A percentile compares a stretch with the other conserved stretches of the same genome.
phyloP scores from a whole-genome alignment of 1,140 invertebrate genomes.

The Drosophila obscura region DNA sequence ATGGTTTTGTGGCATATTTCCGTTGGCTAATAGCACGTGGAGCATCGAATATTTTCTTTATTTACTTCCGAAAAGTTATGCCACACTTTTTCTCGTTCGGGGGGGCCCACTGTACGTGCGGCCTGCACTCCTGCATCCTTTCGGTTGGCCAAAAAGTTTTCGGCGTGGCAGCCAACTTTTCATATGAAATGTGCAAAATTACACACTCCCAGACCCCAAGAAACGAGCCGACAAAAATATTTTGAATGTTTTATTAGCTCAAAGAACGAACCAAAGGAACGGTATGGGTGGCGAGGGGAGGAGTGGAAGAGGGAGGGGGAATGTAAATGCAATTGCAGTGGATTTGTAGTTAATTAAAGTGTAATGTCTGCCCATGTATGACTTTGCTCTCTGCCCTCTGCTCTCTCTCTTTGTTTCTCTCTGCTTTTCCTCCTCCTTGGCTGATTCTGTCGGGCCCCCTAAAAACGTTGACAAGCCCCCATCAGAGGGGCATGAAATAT shows the following conservation, averaged over 20 bases:
- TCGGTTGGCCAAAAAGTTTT: constrained; percentile 38
- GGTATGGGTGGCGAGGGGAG: neutral
- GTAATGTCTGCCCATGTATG: constrained; percentile 42
- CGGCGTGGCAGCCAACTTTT: constrained; percentile 57
- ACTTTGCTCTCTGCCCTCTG: neutral
- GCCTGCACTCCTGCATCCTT: constrained; percentile 15
- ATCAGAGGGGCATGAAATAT: constrained; percentile 66
- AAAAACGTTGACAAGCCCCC: constrained; percentile 62
- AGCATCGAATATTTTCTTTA: too few relatives aligned
- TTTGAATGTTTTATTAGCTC: constrained; percentile 69
- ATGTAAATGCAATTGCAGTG: constrained; percentile 52
- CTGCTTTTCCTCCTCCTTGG: neutral
- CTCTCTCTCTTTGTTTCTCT: neutral
- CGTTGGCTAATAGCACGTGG: too few relatives aligned
- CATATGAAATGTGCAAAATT: constrained; percentile 70
- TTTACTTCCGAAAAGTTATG: neutral
- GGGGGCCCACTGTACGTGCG: constrained; percentile 25
- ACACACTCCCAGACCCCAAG: constrained; percentile 47
- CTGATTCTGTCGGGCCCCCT: neutral
- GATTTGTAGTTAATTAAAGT: constrained; percentile 66
- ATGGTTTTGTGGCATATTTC: too few relatives aligned
- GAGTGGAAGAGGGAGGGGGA: neutral
- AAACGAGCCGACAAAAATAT: constrained; percentile 67
- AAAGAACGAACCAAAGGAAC: neutral
- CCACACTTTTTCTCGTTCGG: neutral